Conservation (phyloP, 92 coral and sea anemone genomes). For the Muricea muricata region DNA sequence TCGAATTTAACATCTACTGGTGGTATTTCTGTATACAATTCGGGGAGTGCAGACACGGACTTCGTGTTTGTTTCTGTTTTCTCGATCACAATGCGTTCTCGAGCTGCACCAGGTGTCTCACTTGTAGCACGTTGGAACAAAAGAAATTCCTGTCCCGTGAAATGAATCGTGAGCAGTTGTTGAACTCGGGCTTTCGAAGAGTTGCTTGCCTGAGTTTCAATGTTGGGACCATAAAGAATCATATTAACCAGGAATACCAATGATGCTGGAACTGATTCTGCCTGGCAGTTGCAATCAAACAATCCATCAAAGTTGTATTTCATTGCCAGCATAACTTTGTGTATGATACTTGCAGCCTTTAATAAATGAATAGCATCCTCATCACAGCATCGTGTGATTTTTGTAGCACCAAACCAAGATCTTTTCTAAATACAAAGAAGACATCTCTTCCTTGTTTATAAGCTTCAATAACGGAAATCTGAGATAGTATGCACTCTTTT, state of each 20-base stretch:
- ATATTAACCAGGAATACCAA: not conserved
- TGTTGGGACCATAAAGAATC: not conserved
- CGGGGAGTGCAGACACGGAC: no score
- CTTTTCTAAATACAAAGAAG: constrained; percentile 26
- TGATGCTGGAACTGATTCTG: constrained; percentile 15
- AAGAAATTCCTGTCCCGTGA: constrained; percentile 68
- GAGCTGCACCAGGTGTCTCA: constrained; percentile 44
- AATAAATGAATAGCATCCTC: constrained; percentile 45
- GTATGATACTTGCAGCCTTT: constrained; percentile 55
- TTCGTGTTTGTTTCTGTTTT: not conserved
- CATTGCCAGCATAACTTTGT: constrained; percentile 32
- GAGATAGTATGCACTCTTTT: constrained; percentile 61
- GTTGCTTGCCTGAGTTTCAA: constrained; percentile 53
- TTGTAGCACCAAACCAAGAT: constrained; percentile 15
- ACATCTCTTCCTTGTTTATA: constrained; percentile 46
- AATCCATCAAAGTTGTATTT: constrained; percentile 6
- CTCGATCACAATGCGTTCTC: constrained; percentile 29
- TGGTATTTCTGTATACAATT: no score
- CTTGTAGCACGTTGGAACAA: constrained; percentile 62
- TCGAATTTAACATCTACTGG: no score
- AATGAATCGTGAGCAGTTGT: constrained; percentile 70
- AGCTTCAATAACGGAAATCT: constrained; percentile 44
- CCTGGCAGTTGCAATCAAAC: constrained; percentile 17
- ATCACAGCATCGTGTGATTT: constrained; percentile 42
- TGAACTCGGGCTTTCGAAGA: constrained; percentile 75